Percentiles rank a stretch among this genome's conserved stretches.
Evolutionary conservation across 2,113 vertebrate species (phyloP).

Genomic region (Scophthalmus maximus): DNA sequence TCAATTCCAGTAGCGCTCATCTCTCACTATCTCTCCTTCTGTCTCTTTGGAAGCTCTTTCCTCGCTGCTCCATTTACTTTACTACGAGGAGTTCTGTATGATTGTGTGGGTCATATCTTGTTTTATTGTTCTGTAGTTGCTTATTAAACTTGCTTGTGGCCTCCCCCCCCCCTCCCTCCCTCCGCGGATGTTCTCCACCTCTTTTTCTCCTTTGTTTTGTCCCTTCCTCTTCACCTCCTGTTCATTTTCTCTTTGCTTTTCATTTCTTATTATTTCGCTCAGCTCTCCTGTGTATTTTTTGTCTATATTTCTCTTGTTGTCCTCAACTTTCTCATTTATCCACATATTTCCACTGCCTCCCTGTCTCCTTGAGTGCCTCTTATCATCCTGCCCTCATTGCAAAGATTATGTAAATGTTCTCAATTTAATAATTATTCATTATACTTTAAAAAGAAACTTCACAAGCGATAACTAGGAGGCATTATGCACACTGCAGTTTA

Average conservation of each 20-base stretch:
- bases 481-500: too few species aligned
- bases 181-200: constrained; percentile 14
- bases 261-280: background rate
- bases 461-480: background rate
- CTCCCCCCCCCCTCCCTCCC: constrained; percentile 16
- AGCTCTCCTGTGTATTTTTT: background rate
- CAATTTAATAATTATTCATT: background rate
- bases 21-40: constrained; percentile 30
- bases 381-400: background rate
- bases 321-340: background rate
- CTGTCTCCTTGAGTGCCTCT: background rate
- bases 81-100: constrained; percentile 23
- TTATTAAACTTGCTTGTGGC: constrained; percentile 52
- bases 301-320: background rate
- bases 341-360: background rate
- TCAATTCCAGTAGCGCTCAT: constrained; percentile 29
- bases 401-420: background rate
- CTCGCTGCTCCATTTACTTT: constrained; percentile 55
- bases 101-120: constrained; percentile 31
- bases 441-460: background rate
- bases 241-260: background rate
- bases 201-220: constrained; percentile 5
- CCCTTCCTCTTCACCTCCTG: constrained; percentile 12
- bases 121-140: constrained; percentile 51
- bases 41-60: constrained; percentile 39